Evolutionary conservation across 2,113 vertebrate genomes (phyloP).

Genomic region (Bolborhynchus lineola): DNA sequence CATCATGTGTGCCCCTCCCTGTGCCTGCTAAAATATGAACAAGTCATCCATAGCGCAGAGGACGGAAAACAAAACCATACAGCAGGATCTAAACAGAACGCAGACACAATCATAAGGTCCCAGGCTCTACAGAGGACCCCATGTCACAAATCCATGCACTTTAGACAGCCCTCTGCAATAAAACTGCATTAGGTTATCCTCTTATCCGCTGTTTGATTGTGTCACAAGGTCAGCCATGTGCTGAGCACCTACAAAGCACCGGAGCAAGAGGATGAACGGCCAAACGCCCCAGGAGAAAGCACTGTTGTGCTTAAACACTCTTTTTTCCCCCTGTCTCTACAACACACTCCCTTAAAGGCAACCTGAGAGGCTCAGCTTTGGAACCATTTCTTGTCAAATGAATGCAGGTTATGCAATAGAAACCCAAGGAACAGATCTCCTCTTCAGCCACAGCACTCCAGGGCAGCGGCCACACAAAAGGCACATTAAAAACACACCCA

Average conservation of each 20-base stretch:
- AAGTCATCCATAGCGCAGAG: background rate
- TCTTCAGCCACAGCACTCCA: background rate
- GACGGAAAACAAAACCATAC: background rate
- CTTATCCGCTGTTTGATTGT: background rate
- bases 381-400: background rate
- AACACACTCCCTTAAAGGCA: background rate
- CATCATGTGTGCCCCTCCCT: background rate
- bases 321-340: background rate
- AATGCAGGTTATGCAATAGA: background rate
- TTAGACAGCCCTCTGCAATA: background rate
- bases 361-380: background rate
- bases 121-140: background rate
- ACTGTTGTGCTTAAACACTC: background rate
- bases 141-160: background rate
- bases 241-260: background rate
- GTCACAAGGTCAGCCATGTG: background rate
- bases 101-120: background rate
- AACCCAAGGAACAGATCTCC: background rate
- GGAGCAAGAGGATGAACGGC: background rate
- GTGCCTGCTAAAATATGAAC: background rate
- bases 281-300: background rate
- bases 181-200: background rate
- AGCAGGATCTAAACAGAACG: background rate
- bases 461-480: background rate
- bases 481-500: background rate